Conservation (phyloP, 2,888 invertebrate genomes). For the Drosophila pullipes region DNA sequence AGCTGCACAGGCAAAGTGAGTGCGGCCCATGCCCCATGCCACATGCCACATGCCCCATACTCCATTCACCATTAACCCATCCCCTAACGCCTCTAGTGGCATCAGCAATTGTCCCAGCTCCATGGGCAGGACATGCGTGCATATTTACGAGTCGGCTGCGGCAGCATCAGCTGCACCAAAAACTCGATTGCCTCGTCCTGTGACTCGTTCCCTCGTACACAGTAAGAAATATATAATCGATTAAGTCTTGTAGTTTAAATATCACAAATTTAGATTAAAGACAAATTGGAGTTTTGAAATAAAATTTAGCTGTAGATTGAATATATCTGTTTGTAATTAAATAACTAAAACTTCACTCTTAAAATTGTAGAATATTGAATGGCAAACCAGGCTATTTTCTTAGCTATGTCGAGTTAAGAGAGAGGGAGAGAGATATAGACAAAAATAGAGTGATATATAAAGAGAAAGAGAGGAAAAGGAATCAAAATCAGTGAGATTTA, state of each 20-base stretch:
- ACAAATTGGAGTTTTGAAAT: not conserved
- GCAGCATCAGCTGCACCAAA: slow-evolving; percentile 81
- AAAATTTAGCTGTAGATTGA: not conserved
- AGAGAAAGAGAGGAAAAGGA: not conserved
- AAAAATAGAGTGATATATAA: not conserved
- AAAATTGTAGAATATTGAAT: not conserved
- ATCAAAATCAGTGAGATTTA: no score
- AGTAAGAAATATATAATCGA: not conserved
- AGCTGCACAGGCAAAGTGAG: slow-evolving; percentile 62
- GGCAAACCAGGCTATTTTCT: not conserved
- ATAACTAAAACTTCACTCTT: not conserved
- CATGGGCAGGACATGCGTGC: slow-evolving; percentile 78
- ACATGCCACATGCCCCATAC: not conserved
- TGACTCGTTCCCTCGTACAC: slow-evolving; percentile 1
- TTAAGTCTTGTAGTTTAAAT: not conserved
- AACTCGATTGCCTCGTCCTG: slow-evolving; percentile 74
- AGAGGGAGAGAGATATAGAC: not conserved
- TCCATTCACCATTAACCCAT: slow-evolving; percentile 2
- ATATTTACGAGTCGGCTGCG: slow-evolving; percentile 80
- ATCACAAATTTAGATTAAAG: not conserved
- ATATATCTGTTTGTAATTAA: not conserved
- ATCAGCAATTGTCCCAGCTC: slow-evolving; percentile 57
- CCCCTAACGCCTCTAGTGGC: slow-evolving; percentile 9
- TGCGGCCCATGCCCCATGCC: not conserved
- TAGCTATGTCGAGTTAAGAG: not conserved